phyloP scores from a whole-genome alignment of 1,140 invertebrate species.

The Plectrocnemia conspersa region DNA sequence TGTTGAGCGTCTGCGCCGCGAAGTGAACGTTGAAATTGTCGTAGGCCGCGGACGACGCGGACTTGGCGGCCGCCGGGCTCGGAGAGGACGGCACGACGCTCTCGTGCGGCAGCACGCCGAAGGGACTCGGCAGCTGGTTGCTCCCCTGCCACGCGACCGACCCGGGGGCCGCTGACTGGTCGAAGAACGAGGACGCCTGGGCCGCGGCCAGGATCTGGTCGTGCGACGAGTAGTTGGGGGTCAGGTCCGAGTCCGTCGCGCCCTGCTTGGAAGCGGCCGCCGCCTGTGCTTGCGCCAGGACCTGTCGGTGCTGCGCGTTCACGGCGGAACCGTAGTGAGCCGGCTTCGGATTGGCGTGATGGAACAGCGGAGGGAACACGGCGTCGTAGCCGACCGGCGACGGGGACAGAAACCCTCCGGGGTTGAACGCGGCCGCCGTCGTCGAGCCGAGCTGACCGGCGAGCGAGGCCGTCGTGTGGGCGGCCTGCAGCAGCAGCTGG shows the following conservation, averaged over 20 bases:
- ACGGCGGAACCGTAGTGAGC: constrained; percentile 57
- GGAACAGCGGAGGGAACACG: constrained; percentile 67
- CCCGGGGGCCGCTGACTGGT: constrained; percentile 54
- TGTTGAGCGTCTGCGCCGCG: constrained; percentile 55
- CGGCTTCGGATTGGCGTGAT: constrained; percentile 62
- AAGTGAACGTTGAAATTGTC: constrained; percentile 67
- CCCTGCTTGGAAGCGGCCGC: constrained; percentile 53
- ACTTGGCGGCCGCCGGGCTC: constrained; percentile 54
- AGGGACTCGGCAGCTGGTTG: constrained; percentile 63
- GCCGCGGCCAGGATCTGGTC: constrained; percentile 51
- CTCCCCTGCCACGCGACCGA: constrained; percentile 62
- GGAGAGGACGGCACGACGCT: constrained; percentile 65
- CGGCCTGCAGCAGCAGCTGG: constrained; percentile 59
- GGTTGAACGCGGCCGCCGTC: constrained; percentile 61
- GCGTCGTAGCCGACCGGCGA: constrained; percentile 65
- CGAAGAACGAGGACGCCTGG: constrained; percentile 58
- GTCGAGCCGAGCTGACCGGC: constrained; percentile 54
- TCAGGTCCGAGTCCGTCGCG: constrained; percentile 55
- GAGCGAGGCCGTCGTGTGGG: constrained; percentile 57
- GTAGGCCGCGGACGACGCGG: constrained; percentile 50
- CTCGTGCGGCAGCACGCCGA: constrained; percentile 73
- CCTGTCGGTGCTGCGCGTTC: constrained; percentile 56
- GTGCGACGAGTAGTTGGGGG: constrained; percentile 52
- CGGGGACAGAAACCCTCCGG: constrained; percentile 64
- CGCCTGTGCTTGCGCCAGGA: constrained; percentile 50